Conservation (phyloP, 2,797 vertebrate species). For the Tympanoctomys barrerae region DNA sequence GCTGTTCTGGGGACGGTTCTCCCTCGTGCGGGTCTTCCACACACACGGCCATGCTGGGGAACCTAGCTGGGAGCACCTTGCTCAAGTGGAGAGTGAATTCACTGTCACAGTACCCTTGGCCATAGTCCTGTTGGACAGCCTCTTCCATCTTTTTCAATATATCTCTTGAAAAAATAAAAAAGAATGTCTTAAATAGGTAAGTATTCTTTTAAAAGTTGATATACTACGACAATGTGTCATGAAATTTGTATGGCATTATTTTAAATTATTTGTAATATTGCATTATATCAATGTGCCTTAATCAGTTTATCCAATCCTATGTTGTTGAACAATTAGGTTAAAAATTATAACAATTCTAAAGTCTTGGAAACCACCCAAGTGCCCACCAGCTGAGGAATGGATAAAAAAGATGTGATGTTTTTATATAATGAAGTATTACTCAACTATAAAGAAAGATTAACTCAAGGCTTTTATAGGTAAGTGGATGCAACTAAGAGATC, state of each 20-base stretch:
- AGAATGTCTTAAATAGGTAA: neutral
- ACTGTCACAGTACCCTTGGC: neutral
- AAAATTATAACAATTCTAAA: neutral
- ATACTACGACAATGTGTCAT: neutral
- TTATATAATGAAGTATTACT: too few relatives aligned
- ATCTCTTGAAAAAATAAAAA: neutral
- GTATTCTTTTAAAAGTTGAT: constrained; percentile 3
- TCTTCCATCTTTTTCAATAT: constrained; percentile 15
- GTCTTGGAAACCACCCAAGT: too few relatives aligned
- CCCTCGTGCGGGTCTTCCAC: neutral
- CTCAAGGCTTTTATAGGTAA: too few relatives aligned
- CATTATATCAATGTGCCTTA: neutral
- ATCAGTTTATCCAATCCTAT: neutral
- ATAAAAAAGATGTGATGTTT: too few relatives aligned
- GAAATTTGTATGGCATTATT: neutral
- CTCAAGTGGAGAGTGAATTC: neutral
- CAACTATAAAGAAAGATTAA: too few relatives aligned
- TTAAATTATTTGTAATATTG: constrained; percentile 50
- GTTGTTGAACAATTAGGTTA: neutral
- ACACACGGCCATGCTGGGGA: neutral
- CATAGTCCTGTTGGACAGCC: neutral
- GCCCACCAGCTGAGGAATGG: too few relatives aligned
- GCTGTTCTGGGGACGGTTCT: neutral
- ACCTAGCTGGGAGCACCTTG: neutral
- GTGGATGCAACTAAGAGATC: too few relatives aligned